Base-by-base conservation (phyloP, 1,140 invertebrate genomes). In the Trachymyrmex septentrionalis region DNA sequence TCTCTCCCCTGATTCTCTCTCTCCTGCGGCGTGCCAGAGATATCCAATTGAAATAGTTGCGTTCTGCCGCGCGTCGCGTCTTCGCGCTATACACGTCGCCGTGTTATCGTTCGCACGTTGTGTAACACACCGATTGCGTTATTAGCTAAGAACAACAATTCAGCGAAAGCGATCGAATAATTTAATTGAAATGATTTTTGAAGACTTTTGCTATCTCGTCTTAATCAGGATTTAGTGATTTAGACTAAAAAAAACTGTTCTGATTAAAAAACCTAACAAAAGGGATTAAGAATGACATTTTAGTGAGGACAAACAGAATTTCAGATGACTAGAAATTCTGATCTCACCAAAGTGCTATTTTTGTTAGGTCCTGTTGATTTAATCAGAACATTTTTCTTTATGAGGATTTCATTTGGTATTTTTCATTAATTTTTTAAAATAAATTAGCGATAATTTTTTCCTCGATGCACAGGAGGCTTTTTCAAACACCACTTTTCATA, bases 21-120 rank as follows among this genome's bases (percentile, higher is more conserved):
- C 57, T 16, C 59, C 57, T 44, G 84, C 64, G 34, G 76, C 48
- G 30, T 50, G 78, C 71, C 71, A 88, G 61, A 53, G 67, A 88
- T 86, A 86, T 84, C 30, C 69, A 84, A 84, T 84, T 84, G 80
- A 75, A 73, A 84, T 84, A 84, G 80, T 48, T 75, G 44, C 55
- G 80, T 61, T 61, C 80, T 61, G 55, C 24, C 38, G 80, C 48
- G 67, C 67, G 38, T 38, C 66, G 50, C 55, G 30, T 82, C 69
- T 84, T 84, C 69, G 24, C 57, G 69, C 19, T 61, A 61, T 24
- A 63, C 7, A 24, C 9, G 48, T 38, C 59, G 44, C 44, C 38
- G 50, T 69, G 55, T 48, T 61, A 73, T 72, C 67, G 34, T 21
- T 24, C 19, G n/a, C 38, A 55, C n/a, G 16, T 82, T 30, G 38